These are phyloP conservation scores for Epinotia nisella DNA, from an alignment of 2,888 invertebrate genomes.

Conservation along the genomic window DNA sequence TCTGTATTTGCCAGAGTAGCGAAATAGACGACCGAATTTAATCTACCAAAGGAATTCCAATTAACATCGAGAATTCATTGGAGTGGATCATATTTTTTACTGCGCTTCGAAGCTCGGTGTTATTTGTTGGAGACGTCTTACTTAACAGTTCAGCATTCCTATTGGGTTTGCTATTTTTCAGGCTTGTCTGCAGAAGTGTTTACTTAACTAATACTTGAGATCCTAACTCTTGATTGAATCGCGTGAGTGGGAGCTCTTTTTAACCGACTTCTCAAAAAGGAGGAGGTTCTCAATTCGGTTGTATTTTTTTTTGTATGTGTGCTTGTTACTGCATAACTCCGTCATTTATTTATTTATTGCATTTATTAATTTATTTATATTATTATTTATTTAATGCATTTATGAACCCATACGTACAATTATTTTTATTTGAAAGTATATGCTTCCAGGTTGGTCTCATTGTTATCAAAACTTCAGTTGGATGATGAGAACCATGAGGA, in stretches of 20 bases:
- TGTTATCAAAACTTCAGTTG: no score
- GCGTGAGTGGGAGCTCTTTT: constrained; percentile 7
- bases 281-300: no score
- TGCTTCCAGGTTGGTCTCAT: no score
- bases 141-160: constrained; percentile 16
- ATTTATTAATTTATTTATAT: no score
- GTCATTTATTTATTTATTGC: no score
- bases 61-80: constrained; percentile 42
- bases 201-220: constrained; percentile 20
- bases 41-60: constrained; percentile 47
- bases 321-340: no score
- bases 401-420: no score
- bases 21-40: constrained; percentile 40
- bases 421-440: no score
- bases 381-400: no score
- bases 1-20: constrained; percentile 38
- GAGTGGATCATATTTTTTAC: constrained; percentile 44
- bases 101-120: constrained; percentile 13
- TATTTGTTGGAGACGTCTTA: constrained; percentile 21
- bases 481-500: no score
- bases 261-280: no score
- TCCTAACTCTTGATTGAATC: constrained; percentile 13
- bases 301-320: no score
- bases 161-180: constrained; percentile 25
- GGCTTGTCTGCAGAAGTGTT: constrained; percentile 15